Conservation (phyloP, 2,113 vertebrate species). For the Vulpes ferrilata region DNA sequence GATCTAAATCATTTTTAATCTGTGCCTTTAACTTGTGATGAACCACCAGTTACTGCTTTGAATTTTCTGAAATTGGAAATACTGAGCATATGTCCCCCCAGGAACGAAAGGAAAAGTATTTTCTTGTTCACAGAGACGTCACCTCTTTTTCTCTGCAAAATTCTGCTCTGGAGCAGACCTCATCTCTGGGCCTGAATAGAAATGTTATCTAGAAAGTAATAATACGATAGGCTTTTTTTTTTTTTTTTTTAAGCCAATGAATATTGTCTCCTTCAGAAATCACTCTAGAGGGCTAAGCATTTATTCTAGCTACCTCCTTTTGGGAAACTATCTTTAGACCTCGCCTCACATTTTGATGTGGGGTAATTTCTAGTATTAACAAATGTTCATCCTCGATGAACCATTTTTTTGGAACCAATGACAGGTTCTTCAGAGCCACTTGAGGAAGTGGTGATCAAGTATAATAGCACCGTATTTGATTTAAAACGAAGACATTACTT, state of each 20-base stretch:
- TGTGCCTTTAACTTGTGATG: not conserved
- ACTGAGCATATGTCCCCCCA: not conserved
- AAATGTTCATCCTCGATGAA: not conserved
- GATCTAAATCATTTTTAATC: not conserved
- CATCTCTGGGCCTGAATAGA: not conserved
- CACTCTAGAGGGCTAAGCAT: too few relatives aligned
- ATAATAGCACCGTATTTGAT: not conserved
- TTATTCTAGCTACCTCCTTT: not conserved
- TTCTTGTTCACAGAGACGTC: constrained; percentile 32
- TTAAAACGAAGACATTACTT: not conserved
- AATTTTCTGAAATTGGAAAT: not conserved
- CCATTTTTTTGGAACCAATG: not conserved
- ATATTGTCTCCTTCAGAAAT: not conserved
- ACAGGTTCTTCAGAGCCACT: not conserved
- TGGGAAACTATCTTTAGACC: not conserved
- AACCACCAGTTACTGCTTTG: not conserved
- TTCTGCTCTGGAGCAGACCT: not conserved
- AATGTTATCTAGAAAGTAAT: not conserved
- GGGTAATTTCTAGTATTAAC: not conserved
- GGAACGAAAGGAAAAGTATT: not conserved
- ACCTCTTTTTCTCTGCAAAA: not conserved
- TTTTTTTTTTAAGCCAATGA: not conserved
- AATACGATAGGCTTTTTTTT: not conserved
- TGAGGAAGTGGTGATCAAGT: not conserved
- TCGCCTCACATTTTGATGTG: not conserved